A percentile compares a stretch with the other conserved stretches of the same genome.
These are phyloP conservation scores for Aphrophora alni DNA, from an alignment of 2,888 invertebrate genomes.

Conservation along the genomic window DNA sequence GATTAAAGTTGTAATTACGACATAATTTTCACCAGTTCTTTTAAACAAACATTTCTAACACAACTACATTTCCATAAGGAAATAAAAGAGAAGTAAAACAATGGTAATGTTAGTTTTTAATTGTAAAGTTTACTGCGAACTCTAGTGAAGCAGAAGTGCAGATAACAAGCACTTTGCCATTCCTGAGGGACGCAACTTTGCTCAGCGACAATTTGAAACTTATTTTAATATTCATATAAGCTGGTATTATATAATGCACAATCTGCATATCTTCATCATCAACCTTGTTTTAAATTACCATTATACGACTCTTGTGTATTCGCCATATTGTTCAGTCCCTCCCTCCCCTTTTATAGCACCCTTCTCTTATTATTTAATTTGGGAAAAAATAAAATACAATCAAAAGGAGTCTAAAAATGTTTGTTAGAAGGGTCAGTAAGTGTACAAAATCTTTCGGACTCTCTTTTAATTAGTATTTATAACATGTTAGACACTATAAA, in stretches of 20 bases:
- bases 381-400: neutral
- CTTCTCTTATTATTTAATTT: neutral
- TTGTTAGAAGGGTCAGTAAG: too few relatives aligned
- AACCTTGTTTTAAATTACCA: slow-evolving; percentile 40
- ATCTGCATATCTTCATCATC: slow-evolving; percentile 42
- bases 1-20: too few relatives aligned
- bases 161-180: neutral
- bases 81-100: neutral
- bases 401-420: too few relatives aligned
- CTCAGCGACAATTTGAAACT: slow-evolving; percentile 64
- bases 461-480: too few relatives aligned
- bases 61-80: neutral
- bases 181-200: slow-evolving; percentile 57
- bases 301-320: slow-evolving; percentile 28
- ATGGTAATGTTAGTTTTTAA: neutral
- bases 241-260: slow-evolving; percentile 35
- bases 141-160: neutral
- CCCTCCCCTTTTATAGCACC: neutral
- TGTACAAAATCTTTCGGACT: too few relatives aligned
- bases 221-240: slow-evolving; percentile 63
- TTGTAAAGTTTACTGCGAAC: too few relatives aligned
- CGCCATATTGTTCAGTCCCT: neutral
- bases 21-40: too few relatives aligned
- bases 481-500: too few relatives aligned
- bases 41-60: too few relatives aligned